These are phyloP conservation scores for Tor tambroides DNA, from an alignment of 2,113 vertebrate genomes.

Conservation along the genomic window DNA sequence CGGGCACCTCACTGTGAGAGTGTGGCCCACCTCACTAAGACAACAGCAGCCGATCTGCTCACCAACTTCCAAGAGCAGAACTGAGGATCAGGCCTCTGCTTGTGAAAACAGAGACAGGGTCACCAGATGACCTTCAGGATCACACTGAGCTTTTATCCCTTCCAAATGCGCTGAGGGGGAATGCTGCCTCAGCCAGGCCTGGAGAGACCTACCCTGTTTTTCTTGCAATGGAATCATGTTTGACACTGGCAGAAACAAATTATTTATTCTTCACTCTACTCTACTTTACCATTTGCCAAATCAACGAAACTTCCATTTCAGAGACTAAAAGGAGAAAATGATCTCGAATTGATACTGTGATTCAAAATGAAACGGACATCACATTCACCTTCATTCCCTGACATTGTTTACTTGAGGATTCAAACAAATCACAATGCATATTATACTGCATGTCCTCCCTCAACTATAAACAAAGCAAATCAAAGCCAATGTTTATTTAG, in stretches of 20 bases:
- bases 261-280: conserved; percentile 20
- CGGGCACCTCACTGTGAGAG: conserved; percentile 78
- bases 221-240: conserved; percentile 23
- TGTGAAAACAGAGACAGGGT: conserved; percentile 74
- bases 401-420: conserved; percentile 22
- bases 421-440: conserved; percentile 15
- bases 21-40: conserved; percentile 71
- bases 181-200: conserved; percentile 56
- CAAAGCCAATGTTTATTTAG: conserved; percentile 23
- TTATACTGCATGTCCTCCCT: not conserved
- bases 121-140: conserved; percentile 67
- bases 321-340: not conserved
- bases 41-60: conserved; percentile 66
- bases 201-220: not conserved
- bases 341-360: not conserved
- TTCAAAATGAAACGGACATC: not conserved
- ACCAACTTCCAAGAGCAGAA: conserved; percentile 66
- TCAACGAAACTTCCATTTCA: not conserved
- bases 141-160: conserved; percentile 72
- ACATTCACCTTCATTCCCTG: not conserved
- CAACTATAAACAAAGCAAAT: conserved; percentile 25
- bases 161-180: conserved; percentile 64
- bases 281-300: not conserved
- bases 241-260: not conserved
- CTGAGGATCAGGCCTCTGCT: conserved; percentile 64